Evolutionary conservation across 2,888 invertebrate genomes (phyloP).

Genomic region (Eupeodes latifasciatus): DNA sequence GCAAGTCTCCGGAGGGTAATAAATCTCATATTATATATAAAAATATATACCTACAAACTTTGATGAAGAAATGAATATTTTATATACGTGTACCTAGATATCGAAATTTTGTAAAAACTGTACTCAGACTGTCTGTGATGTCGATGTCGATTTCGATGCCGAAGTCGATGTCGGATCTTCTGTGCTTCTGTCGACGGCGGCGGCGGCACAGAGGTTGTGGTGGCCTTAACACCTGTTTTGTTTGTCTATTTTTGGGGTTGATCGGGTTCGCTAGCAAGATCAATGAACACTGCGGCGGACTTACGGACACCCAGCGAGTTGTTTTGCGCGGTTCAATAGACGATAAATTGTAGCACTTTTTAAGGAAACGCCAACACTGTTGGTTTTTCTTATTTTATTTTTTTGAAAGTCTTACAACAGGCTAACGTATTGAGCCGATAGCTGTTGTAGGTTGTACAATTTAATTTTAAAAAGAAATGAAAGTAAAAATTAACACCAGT

Average conservation of each 20-base stretch:
- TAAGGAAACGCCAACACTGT: slow-evolving; percentile 17
- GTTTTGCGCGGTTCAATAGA: slow-evolving; percentile 56
- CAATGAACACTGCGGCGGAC: slow-evolving; percentile 25
- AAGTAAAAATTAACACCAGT: slow-evolving; percentile 55
- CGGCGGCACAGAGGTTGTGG: neutral
- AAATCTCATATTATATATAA: neutral
- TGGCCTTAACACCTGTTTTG: slow-evolving; percentile 47
- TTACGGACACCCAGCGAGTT: neutral
- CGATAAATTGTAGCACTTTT: slow-evolving; percentile 57
- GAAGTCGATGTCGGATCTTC: too few species aligned
- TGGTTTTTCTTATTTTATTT: neutral
- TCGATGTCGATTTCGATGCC: neutral
- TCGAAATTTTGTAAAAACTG: slow-evolving; percentile 20
- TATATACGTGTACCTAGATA: too few species aligned
- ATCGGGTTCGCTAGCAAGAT: slow-evolving; percentile 44
- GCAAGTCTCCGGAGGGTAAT: slow-evolving; percentile 46
- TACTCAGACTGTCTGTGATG: slow-evolving; percentile 2
- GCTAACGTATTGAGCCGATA: neutral
- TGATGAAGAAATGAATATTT: slow-evolving; percentile 8
- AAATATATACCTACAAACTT: neutral
- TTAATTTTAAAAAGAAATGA: slow-evolving; percentile 34
- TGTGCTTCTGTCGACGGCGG: neutral
- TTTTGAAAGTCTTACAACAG: neutral
- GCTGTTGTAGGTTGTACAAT: slow-evolving; percentile 2
- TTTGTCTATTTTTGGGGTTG: slow-evolving; percentile 36